Conservation (phyloP, 2,888 invertebrate species). For the Drosophila prostipennis region DNA sequence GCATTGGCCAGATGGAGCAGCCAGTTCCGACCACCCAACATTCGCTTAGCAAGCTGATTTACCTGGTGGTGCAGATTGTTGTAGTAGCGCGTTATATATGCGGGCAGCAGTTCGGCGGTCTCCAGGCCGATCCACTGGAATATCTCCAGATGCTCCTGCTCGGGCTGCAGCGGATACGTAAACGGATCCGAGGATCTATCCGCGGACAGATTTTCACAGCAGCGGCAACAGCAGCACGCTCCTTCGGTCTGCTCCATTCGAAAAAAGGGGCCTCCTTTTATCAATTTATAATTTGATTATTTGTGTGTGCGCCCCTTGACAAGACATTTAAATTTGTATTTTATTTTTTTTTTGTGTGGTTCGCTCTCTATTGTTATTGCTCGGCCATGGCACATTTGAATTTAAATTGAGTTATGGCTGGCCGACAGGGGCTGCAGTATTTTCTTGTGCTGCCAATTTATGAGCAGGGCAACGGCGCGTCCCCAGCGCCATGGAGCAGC, state of each 20-base stretch:
- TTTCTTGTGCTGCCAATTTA: conserved; percentile 69
- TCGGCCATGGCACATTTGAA: conserved; percentile 61
- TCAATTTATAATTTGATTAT: conserved; percentile 65
- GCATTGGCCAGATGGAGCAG: background rate
- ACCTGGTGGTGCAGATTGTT: conserved; percentile 85
- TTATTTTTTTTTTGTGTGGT: background rate
- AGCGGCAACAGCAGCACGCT: conserved; percentile 61
- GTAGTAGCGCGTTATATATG: conserved; percentile 89
- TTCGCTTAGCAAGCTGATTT: conserved; percentile 48
- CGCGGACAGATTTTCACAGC: conserved; percentile 45
- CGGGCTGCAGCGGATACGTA: background rate
- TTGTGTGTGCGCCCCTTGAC: conserved; percentile 41
- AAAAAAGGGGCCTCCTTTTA: conserved; percentile 18
- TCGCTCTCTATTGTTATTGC: conserved; percentile 8
- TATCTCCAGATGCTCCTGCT: conserved; percentile 51
- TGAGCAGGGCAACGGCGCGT: conserved; percentile 63
- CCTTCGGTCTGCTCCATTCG: conserved; percentile 56
- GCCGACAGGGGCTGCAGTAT: conserved; percentile 35
- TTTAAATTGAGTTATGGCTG: conserved; percentile 75
- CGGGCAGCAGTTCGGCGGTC: conserved; percentile 87
- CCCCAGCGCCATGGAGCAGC: conserved; percentile 53
- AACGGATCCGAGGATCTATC: too few relatives aligned
- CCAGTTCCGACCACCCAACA: background rate
- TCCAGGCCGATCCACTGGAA: conserved; percentile 88
- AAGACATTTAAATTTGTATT: conserved; percentile 26